Evolutionary conservation across 2,888 invertebrate genomes (phyloP).

Genomic region (Cecidostiba fungosa): DNA sequence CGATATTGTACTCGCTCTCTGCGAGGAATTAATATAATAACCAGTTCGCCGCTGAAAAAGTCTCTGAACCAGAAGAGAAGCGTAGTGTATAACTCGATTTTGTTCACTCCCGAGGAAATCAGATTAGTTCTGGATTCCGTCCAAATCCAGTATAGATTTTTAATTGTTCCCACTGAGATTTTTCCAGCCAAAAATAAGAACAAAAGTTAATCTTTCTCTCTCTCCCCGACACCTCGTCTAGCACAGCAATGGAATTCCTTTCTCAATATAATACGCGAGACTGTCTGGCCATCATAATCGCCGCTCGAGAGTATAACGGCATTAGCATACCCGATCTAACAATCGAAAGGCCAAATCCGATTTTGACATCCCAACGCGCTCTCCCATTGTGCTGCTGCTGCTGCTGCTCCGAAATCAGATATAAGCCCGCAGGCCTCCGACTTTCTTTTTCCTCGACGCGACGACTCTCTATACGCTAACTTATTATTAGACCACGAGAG

Average conservation of each 20-base stretch:
- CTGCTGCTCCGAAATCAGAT: conserved; percentile 27
- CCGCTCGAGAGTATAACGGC: conserved; percentile 2
- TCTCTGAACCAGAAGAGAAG: not conserved
- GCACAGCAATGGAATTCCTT: not conserved
- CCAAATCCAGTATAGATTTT: conserved; percentile 72
- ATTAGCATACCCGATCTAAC: conserved; percentile 32
- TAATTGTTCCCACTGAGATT: conserved; percentile 59
- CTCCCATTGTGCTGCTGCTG: conserved; percentile 24
- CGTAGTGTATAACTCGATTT: conserved; percentile 31
- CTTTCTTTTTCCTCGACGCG: conserved; percentile 21
- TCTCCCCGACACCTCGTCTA: not conserved
- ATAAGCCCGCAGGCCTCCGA: conserved; percentile 12
- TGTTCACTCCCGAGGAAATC: conserved; percentile 65
- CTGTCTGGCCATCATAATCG: not conserved
- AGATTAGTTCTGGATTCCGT: conserved; percentile 67
- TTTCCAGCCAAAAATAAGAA: conserved; percentile 6
- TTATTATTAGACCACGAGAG: conserved; percentile 67
- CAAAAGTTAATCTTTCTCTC: not conserved
- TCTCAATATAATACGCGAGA: not conserved
- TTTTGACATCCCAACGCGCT: conserved; percentile 33
- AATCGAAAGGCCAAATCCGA: conserved; percentile 39
- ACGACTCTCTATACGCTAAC: conserved; percentile 14
- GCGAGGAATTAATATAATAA: conserved; percentile 25
- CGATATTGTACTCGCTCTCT: not conserved
- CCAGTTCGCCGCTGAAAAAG: conserved; percentile 6